phyloP scores from a whole-genome alignment of 2,113 vertebrate genomes.

The Dromas ardeola region DNA sequence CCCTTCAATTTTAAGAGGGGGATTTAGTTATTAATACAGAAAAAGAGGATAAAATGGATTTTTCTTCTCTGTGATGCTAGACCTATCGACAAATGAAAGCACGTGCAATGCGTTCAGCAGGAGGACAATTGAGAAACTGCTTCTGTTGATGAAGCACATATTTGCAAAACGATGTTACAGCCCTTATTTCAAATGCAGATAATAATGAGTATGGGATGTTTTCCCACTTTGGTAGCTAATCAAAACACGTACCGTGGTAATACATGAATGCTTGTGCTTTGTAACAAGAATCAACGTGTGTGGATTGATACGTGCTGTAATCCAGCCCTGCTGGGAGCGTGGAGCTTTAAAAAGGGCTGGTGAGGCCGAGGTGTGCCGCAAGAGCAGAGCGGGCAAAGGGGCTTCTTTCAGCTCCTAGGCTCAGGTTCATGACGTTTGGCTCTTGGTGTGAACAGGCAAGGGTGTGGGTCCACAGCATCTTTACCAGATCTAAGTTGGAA shows the following conservation, averaged over 20 bases:
- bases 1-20: neutral
- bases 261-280: neutral
- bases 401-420: neutral
- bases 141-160: neutral
- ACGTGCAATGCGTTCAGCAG: neutral
- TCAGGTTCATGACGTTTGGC: fast-evolving
- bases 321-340: fast-evolving
- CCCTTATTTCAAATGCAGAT: neutral
- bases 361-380: neutral
- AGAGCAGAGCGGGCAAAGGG: neutral
- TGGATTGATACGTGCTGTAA: neutral
- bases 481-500: neutral
- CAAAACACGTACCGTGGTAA: neutral
- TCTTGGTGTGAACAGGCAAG: neutral
- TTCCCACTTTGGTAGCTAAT: neutral
- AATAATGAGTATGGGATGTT: neutral
- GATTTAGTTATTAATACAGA: neutral
- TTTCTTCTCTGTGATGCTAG: neutral
- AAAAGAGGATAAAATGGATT: neutral
- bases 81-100: neutral
- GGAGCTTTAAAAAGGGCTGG: neutral
- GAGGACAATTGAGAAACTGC: neutral
- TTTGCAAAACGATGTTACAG: neutral
- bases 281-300: neutral
- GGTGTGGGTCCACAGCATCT: fast-evolving